Evolutionary conservation across 2,797 vertebrate genomes (phyloP).

Genomic region (Catamblyrhynchus diadema): DNA sequence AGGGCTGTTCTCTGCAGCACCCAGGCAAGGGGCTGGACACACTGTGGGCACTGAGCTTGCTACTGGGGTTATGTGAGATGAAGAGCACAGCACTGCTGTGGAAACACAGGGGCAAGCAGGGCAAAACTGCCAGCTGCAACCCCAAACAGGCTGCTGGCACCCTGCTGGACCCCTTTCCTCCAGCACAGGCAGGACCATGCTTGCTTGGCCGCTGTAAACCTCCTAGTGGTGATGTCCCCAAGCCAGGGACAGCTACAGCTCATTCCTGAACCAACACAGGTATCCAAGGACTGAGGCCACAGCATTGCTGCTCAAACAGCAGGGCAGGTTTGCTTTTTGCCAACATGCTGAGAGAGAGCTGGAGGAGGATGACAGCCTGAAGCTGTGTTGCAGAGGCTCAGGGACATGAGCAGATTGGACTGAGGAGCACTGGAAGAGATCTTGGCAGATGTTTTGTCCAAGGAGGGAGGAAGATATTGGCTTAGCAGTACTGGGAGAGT

Average conservation of each 20-base stretch:
- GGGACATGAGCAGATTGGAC: background rate
- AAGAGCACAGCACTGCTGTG: accelerated
- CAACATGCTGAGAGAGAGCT: background rate
- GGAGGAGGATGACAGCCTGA: background rate
- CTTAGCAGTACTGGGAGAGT: background rate
- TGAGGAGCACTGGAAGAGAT: background rate
- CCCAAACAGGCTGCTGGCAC: background rate
- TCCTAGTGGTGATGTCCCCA: background rate
- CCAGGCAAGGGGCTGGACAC: background rate
- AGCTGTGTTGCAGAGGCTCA: background rate
- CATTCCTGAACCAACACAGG: background rate
- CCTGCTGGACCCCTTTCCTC: background rate
- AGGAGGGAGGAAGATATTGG: background rate
- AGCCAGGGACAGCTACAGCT: background rate
- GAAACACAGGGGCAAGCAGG: background rate
- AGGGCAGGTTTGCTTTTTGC: background rate
- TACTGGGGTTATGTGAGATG: background rate
- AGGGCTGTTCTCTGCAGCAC: background rate
- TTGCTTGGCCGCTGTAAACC: background rate
- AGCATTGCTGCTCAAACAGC: background rate
- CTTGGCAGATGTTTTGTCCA: background rate
- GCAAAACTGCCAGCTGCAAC: background rate
- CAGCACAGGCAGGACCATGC: accelerated
- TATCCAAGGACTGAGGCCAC: background rate
- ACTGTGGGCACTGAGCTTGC: accelerated